Evolutionary conservation across 2,888 invertebrate genomes (phyloP).

Genomic region (Rambutsinella grinnellia): DNA sequence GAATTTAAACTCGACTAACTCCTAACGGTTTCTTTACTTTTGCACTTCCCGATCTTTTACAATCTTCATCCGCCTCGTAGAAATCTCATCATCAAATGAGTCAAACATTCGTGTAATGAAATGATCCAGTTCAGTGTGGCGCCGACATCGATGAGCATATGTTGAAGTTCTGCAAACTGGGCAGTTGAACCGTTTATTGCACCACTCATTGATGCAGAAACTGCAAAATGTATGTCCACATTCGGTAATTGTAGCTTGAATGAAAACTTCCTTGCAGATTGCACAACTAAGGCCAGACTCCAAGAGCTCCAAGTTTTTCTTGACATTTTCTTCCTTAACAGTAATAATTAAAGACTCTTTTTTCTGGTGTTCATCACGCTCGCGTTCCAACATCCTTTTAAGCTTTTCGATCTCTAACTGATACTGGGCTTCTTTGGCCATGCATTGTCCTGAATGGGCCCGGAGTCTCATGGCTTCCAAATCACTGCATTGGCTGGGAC

Average conservation of each 20-base stretch:
- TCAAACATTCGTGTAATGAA: slow-evolving; percentile 80
- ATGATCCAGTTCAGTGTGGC: slow-evolving; percentile 78
- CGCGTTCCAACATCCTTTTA: too few relatives aligned
- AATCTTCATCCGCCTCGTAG: slow-evolving; percentile 72
- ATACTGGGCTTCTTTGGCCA: too few relatives aligned
- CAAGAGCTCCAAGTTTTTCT: slow-evolving; percentile 74
- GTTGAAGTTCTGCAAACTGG: slow-evolving; percentile 77
- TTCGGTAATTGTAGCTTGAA: slow-evolving; percentile 78
- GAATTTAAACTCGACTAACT: too few relatives aligned
- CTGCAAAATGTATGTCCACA: slow-evolving; percentile 84
- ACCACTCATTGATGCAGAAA: slow-evolving; percentile 80
- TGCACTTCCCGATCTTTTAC: slow-evolving; percentile 69
- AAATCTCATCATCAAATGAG: slow-evolving; percentile 37
- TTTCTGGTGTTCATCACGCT: too few relatives aligned
- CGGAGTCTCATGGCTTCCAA: too few relatives aligned
- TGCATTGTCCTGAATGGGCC: too few relatives aligned
- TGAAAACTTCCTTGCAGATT: slow-evolving; percentile 82
- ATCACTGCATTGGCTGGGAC: too few relatives aligned
- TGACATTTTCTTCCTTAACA: slow-evolving; percentile 67
- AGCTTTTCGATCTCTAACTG: too few relatives aligned
- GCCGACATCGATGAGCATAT: slow-evolving; percentile 72
- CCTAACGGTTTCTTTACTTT: too few relatives aligned
- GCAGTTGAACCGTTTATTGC: slow-evolving; percentile 78
- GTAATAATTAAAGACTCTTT: too few relatives aligned
- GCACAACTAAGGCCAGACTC: slow-evolving; percentile 81